A percentile compares a stretch with the other conserved stretches of the same genome.
Conservation (phyloP, 2,888 invertebrate genomes). For the Epinotia bilunana region DNA sequence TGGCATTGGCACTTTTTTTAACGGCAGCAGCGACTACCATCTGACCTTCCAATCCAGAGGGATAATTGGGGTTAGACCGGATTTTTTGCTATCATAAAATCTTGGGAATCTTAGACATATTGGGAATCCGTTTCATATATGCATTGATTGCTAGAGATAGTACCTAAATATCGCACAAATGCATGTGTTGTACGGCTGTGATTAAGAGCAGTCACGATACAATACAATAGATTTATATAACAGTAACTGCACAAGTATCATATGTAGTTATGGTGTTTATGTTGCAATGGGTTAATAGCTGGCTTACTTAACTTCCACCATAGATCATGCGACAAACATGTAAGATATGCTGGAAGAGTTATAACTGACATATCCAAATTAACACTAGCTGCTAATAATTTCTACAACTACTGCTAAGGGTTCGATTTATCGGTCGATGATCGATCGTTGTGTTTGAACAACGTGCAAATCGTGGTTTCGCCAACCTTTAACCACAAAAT, state of each 20-base stretch:
- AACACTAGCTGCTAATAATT: too few species aligned
- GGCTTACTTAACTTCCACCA: conserved; percentile 3
- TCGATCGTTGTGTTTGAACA: too few species aligned
- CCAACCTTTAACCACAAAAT: too few species aligned
- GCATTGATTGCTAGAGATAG: background rate
- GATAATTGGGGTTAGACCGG: too few species aligned
- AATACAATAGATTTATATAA: conserved; percentile 23
- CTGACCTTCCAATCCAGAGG: too few species aligned
- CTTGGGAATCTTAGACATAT: background rate
- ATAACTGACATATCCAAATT: too few species aligned
- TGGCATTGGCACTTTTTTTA: too few species aligned
- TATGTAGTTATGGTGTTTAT: background rate
- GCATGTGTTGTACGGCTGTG: background rate
- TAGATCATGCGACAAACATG: background rate
- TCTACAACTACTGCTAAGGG: too few species aligned
- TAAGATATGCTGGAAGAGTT: background rate
- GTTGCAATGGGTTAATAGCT: conserved; percentile 11
- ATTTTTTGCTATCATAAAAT: background rate
- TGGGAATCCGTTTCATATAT: background rate
- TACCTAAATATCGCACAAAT: background rate
- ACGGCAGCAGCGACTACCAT: too few species aligned
- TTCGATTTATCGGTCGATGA: too few species aligned
- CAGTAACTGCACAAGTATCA: background rate
- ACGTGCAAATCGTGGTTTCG: too few species aligned
- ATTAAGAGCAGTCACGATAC: conserved; percentile 2